Conservation (phyloP, 2,888 invertebrate species). For the Rotaria macrura region DNA sequence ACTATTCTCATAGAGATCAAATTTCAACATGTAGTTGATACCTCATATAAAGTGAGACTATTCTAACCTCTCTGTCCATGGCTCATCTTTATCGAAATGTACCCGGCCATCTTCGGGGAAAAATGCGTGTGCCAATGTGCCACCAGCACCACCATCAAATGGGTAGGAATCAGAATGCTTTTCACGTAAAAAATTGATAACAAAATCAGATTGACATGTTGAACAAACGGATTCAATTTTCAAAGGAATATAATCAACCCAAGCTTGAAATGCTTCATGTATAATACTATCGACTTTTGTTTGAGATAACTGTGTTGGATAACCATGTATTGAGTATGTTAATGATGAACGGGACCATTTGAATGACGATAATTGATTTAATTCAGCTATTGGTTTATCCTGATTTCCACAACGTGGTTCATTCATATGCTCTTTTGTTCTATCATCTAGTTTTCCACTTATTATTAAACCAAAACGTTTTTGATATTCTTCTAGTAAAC, state of each 20-base stretch:
- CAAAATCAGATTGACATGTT: constrained; percentile 10
- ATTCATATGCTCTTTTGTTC: neutral
- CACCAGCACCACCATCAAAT: constrained; percentile 28
- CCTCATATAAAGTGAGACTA: too few species aligned
- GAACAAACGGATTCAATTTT: neutral
- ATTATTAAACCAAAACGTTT: neutral
- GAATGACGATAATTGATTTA: neutral
- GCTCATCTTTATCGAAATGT: constrained; percentile 31
- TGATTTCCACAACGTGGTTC: neutral
- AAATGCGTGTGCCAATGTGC: constrained; percentile 28
- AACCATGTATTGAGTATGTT: neutral
- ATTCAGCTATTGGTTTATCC: neutral
- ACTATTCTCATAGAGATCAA: too few species aligned
- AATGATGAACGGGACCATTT: neutral
- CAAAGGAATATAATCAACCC: neutral
- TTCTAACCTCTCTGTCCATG: constrained; percentile 12
- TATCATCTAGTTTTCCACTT: neutral
- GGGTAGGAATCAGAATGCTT: constrained; percentile 22
- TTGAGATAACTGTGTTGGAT: neutral
- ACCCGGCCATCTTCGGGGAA: constrained; percentile 26
- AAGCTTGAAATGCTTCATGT: neutral
- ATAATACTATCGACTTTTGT: neutral
- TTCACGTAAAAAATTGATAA: constrained; percentile 5
- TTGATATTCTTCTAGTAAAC: neutral
- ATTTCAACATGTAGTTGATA: too few species aligned